Evolutionary conservation across 23 tunicate genomes (phyloP).

Genomic region (Halocynthia roretzi): DNA sequence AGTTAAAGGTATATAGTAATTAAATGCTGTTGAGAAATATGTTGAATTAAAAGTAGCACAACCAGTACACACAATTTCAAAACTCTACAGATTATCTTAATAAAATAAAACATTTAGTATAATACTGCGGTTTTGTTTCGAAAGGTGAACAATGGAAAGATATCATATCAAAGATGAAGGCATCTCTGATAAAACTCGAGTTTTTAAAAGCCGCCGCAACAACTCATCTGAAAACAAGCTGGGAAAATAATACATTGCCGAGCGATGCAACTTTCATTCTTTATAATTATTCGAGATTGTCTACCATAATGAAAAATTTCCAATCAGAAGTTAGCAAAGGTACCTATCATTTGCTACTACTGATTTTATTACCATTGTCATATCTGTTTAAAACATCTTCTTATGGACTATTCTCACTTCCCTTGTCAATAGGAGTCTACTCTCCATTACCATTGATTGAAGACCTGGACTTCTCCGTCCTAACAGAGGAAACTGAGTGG

Average conservation of each 20-base stretch:
- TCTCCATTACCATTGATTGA: constrained; percentile 19
- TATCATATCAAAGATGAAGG: background rate
- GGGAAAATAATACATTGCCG: background rate
- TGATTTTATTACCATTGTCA: background rate
- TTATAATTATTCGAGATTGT: constrained; percentile 37
- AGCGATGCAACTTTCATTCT: constrained; percentile 22
- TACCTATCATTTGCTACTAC: background rate
- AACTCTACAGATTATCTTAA: no score
- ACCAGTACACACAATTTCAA: no score
- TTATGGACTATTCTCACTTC: background rate
- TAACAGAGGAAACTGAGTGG: constrained; percentile 29
- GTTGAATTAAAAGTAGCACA: no score
- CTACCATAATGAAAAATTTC: constrained; percentile 15
- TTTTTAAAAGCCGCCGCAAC: constrained; percentile 7
- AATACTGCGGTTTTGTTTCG: background rate
- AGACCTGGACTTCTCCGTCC: constrained; percentile 3
- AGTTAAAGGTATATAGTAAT: background rate
- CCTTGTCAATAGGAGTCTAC: constrained; percentile 10
- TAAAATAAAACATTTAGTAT: no score
- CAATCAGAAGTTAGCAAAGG: constrained; percentile 7
- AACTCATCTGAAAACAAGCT: background rate
- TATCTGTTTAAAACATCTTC: background rate
- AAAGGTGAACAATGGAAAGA: constrained; percentile 14
- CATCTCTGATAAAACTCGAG: constrained; percentile 10
- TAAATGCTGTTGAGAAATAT: background rate